Conservation (phyloP, 2,888 invertebrate genomes). For the Crematogaster levior region DNA sequence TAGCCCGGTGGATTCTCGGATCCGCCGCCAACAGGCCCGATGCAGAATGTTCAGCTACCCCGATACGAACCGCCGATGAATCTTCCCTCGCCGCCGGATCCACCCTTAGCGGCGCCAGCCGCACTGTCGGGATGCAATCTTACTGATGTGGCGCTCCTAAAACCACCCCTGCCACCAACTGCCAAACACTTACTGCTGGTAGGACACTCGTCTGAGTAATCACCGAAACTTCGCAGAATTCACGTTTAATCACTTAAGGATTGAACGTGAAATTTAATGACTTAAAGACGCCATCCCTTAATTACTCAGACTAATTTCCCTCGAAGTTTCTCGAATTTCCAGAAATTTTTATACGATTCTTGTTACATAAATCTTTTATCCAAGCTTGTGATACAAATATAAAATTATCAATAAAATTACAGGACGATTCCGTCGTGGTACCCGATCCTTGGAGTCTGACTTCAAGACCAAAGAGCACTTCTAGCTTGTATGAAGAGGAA, state of each 20-base stretch:
- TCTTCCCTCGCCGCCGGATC: constrained; percentile 76
- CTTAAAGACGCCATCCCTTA: neutral
- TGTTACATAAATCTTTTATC: neutral
- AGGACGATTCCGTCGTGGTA: constrained; percentile 77
- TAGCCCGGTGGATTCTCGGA: constrained; percentile 88
- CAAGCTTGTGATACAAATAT: neutral
- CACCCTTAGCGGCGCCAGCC: constrained; percentile 70
- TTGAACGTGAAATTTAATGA: constrained; percentile 7
- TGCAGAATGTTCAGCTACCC: constrained; percentile 77
- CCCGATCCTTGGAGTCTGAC: constrained; percentile 81
- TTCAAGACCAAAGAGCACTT: constrained; percentile 79
- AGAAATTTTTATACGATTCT: neutral
- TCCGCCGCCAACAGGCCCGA: constrained; percentile 76
- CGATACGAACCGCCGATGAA: constrained; percentile 80
- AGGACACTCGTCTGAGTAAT: constrained; percentile 41
- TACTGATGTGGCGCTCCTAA: constrained; percentile 82
- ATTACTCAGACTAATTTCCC: neutral
- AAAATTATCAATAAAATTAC: constrained; percentile 22
- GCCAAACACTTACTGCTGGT: constrained; percentile 81
- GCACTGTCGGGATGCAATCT: constrained; percentile 78
- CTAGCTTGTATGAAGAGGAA: constrained; percentile 81
- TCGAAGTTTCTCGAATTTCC: neutral
- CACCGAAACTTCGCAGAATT: neutral
- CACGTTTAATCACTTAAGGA: neutral
- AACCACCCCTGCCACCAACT: constrained; percentile 82